These are phyloP conservation scores for Drosophila teissieri DNA, from an alignment of 1,140 invertebrate genomes.

Conservation along the genomic window DNA sequence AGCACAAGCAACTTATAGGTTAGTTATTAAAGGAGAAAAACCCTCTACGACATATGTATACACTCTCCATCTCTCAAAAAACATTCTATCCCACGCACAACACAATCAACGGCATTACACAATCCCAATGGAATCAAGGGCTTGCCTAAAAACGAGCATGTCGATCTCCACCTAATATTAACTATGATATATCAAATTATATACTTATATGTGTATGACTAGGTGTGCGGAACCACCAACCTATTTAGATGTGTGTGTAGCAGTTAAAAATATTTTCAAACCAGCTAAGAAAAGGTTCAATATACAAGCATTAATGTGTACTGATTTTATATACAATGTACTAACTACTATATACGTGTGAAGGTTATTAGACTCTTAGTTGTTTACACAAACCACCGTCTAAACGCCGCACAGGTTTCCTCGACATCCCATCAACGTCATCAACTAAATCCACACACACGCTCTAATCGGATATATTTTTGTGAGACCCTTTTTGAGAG, in stretches of 20 bases:
- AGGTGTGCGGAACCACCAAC: constrained; percentile 34
- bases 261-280: constrained; percentile 54
- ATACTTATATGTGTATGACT: constrained; percentile 39
- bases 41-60: constrained; percentile 11
- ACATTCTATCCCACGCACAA: constrained; percentile 50
- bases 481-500: constrained; percentile 70
- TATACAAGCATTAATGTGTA: constrained; percentile 75
- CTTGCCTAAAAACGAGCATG: constrained; percentile 7
- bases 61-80: constrained; percentile 22
- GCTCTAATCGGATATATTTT: constrained; percentile 71
- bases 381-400: constrained; percentile 55
- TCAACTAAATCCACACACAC: constrained; percentile 31
- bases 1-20: constrained; percentile 13
- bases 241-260: constrained; percentile 57
- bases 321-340: constrained; percentile 73
- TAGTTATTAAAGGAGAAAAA: constrained; percentile 23
- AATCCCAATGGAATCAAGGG: constrained; percentile 14
- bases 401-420: constrained; percentile 59
- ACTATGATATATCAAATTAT: constrained; percentile 54
- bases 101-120: constrained; percentile 61
- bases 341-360: constrained; percentile 45
- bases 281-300: constrained; percentile 44
- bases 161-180: constrained; percentile 48
- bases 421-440: constrained; percentile 18
- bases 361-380: constrained; percentile 52